Percentiles rank a stretch among this genome's conserved stretches.
Evolutionary conservation across 2,888 invertebrate genomes (phyloP).

Genomic region (Aquatica leii): DNA sequence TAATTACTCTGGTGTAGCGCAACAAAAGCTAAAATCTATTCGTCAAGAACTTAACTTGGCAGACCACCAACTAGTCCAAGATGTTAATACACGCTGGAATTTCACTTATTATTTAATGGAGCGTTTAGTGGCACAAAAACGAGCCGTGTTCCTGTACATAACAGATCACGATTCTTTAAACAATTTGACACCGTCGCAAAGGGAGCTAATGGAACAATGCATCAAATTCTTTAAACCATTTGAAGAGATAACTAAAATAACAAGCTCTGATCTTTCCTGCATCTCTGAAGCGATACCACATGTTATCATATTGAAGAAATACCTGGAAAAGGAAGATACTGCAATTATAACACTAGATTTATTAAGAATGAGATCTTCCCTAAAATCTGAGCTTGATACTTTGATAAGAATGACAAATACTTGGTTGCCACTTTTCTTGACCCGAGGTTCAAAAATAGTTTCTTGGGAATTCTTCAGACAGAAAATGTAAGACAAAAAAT

Average conservation of each 20-base stretch:
- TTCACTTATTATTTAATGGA: too few species aligned
- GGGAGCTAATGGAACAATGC: neutral
- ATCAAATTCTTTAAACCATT: too few species aligned
- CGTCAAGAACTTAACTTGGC: neutral
- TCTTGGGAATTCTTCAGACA: neutral
- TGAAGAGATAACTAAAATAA: too few species aligned
- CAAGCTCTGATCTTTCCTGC: slow-evolving; percentile 14
- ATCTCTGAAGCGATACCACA: slow-evolving; percentile 34
- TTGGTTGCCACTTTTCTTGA: too few species aligned
- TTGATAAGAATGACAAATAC: neutral
- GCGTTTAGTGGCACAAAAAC: neutral
- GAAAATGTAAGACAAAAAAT: neutral
- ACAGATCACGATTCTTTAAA: neutral
- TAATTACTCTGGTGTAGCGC: neutral
- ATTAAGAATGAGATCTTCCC: neutral
- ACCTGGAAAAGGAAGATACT: slow-evolving; percentile 25
- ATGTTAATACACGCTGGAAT: neutral
- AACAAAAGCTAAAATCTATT: neutral
- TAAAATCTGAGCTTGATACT: neutral
- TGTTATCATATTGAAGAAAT: slow-evolving; percentile 23
- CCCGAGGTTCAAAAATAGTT: neutral
- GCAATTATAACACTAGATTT: neutral
- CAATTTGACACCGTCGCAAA: neutral
- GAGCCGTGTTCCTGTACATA: neutral
- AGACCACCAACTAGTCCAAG: neutral